These are phyloP conservation scores for Lucilia cuprina DNA, from an alignment of 1,140 invertebrate species.

Conservation along the genomic window DNA sequence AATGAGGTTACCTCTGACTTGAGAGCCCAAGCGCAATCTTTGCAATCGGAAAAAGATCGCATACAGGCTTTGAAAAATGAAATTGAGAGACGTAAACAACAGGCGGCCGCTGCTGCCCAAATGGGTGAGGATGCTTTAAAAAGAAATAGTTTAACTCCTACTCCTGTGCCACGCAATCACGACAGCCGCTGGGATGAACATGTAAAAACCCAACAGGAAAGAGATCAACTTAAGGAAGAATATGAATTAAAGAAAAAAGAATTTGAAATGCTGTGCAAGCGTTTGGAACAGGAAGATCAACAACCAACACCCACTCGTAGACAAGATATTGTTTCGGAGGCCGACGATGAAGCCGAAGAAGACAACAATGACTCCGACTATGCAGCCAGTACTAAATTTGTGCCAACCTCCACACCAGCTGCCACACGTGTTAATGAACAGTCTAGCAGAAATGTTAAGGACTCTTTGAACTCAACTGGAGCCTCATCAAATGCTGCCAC, in stretches of 20 bases:
- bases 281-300: constrained; percentile 40
- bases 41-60: constrained; percentile 58
- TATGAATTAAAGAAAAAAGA: constrained; percentile 58
- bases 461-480: constrained; percentile 15
- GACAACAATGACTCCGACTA: constrained; percentile 38
- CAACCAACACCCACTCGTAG: neutral
- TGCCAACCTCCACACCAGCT: constrained; percentile 12
- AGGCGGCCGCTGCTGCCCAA: constrained; percentile 54
- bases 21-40: constrained; percentile 49
- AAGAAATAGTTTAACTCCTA: constrained; percentile 53
- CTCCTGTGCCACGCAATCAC: constrained; percentile 44
- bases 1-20: constrained; percentile 57
- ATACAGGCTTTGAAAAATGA: constrained; percentile 56
- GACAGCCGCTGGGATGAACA: constrained; percentile 39
- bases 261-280: constrained; percentile 49
- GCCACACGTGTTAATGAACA: constrained; percentile 14
- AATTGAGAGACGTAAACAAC: constrained; percentile 54
- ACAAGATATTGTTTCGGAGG: constrained; percentile 48
- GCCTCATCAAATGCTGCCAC: constrained; percentile 16
- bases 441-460: neutral
- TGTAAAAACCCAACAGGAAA: constrained; percentile 18
- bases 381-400: constrained; percentile 24
- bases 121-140: constrained; percentile 55
- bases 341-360: constrained; percentile 56
- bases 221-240: constrained; percentile 44